phyloP scores from a whole-genome alignment of 2,888 invertebrate genomes.

The Tipula confusa region DNA sequence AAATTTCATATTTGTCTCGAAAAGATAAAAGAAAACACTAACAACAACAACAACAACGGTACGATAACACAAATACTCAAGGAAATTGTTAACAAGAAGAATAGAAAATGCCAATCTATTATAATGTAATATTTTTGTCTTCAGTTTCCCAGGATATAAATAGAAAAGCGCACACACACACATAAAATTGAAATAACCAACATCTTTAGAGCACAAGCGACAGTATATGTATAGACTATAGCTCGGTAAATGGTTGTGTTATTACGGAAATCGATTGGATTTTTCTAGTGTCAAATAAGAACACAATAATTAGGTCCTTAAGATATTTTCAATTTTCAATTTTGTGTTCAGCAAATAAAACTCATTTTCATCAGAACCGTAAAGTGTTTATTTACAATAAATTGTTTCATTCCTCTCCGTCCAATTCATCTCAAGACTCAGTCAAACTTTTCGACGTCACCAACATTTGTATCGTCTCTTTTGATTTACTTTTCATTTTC shows the following conservation, averaged over 20 bases:
- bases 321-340: not conserved
- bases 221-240: not conserved
- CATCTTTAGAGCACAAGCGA: not conserved
- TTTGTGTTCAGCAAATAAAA: not conserved
- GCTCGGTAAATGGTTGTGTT: not conserved
- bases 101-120: constrained; percentile 20
- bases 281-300: not conserved
- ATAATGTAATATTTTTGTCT: not conserved
- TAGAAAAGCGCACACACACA: not conserved
- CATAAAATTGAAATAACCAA: too few relatives aligned
- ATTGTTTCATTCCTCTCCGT: not conserved
- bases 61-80: not conserved
- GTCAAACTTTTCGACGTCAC: constrained; percentile 40
- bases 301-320: not conserved
- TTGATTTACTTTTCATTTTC: constrained; percentile 44
- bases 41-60: not conserved
- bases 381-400: not conserved
- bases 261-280: not conserved
- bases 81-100: not conserved
- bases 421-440: not conserved
- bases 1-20: not conserved
- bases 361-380: not conserved
- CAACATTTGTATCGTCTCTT: constrained; percentile 44
- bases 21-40: not conserved
- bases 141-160: not conserved